Conservation (phyloP, 2,888 invertebrate species). For the Tineola bisselliella region DNA sequence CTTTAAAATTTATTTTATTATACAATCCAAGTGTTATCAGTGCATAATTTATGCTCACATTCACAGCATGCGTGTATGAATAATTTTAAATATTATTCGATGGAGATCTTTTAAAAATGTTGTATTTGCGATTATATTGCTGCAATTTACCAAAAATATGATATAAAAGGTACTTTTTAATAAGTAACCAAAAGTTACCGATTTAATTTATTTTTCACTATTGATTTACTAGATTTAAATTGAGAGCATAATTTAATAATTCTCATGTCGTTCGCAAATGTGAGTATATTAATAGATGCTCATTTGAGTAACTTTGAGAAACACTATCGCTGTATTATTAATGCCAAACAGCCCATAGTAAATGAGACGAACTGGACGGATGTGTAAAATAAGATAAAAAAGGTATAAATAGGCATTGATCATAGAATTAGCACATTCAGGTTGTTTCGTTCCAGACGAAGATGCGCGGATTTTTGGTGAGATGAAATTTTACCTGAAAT, state of each 20-base stretch:
- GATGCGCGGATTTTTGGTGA: constrained; percentile 54
- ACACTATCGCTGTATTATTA: constrained; percentile 38
- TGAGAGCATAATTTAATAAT: not conserved
- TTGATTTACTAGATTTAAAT: not conserved
- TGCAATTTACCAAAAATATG: too few species aligned
- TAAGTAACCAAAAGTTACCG: too few species aligned
- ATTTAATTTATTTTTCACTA: too few species aligned
- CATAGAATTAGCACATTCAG: constrained; percentile 47
- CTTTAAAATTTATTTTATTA: not conserved
- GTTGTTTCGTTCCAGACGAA: constrained; percentile 36
- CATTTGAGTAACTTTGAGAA: constrained; percentile 40
- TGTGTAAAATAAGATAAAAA: constrained; percentile 51
- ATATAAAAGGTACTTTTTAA: too few species aligned
- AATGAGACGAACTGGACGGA: constrained; percentile 45
- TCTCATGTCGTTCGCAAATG: not conserved
- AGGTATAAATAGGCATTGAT: constrained; percentile 56
- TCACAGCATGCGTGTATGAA: not conserved
- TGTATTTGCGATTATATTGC: too few species aligned
- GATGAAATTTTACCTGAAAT: constrained; percentile 21
- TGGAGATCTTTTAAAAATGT: too few species aligned
- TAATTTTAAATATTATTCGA: not conserved
- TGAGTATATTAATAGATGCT: constrained; percentile 12
- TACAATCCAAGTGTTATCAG: not conserved
- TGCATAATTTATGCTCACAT: not conserved
- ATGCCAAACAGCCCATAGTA: constrained; percentile 43